These are phyloP conservation scores for Plestiodon gilberti DNA, from an alignment of 2,113 vertebrate genomes.

Conservation along the genomic window DNA sequence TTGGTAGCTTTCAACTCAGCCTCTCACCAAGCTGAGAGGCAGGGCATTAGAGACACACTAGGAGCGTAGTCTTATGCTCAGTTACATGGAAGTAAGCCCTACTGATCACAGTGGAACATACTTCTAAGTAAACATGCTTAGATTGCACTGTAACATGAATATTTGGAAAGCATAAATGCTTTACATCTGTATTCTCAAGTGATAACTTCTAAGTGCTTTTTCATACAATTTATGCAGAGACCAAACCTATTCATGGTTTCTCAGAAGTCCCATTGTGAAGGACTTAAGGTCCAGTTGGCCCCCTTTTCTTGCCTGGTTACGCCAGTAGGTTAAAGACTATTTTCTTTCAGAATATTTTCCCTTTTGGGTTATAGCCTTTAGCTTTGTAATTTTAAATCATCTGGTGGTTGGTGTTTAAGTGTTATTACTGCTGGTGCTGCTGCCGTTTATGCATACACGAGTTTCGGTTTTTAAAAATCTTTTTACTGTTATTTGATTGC, in stretches of 20 bases:
- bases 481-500: neutral
- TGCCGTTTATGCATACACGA: neutral
- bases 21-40: neutral
- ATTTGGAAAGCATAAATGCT: neutral
- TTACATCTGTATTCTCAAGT: neutral
- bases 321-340: too few species aligned
- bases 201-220: neutral
- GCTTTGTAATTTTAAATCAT: neutral
- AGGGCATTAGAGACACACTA: neutral
- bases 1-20: neutral
- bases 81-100: neutral
- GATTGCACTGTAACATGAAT: neutral
- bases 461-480: neutral
- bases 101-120: too few species aligned
- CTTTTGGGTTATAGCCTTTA: neutral
- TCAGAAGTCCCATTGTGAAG: neutral
- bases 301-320: neutral
- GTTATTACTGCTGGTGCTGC: neutral
- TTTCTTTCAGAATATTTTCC: neutral
- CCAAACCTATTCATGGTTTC: neutral
- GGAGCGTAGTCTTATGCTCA: neutral
- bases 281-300: neutral
- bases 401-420: neutral
- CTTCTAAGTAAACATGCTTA: neutral
- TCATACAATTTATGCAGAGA: neutral